Conservation (phyloP, 2,113 vertebrate species). For the Nipponia nippon region DNA sequence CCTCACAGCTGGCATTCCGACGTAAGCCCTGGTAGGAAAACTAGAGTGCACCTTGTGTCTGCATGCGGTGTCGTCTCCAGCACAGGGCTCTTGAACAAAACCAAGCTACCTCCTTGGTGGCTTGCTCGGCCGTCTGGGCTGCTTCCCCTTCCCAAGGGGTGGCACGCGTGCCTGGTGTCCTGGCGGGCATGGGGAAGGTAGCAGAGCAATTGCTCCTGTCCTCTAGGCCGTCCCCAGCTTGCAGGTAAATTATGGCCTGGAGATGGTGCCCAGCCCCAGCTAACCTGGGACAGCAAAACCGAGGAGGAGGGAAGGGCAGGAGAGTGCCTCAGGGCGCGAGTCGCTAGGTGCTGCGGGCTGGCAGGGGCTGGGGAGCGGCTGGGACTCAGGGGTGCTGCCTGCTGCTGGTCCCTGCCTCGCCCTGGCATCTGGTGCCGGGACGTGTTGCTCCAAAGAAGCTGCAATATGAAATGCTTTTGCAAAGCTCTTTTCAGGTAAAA, state of each 20-base stretch:
- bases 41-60: not conserved
- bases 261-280: not conserved
- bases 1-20: constrained; percentile 43
- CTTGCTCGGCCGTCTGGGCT: not conserved
- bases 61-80: not conserved
- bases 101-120: not conserved
- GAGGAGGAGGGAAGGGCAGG: not conserved
- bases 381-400: not conserved
- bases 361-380: not conserved
- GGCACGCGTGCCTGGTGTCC: not conserved
- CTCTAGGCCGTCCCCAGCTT: not conserved
- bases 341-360: rapidly evolving
- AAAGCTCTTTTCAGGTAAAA: not conserved
- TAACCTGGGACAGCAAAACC: not conserved
- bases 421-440: rapidly evolving
- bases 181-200: not conserved
- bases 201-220: not conserved
- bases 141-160: not conserved
- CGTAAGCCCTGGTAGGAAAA: not conserved
- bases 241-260: not conserved
- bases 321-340: not conserved
- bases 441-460: not conserved
- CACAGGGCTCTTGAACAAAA: not conserved
- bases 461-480: not conserved
- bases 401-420: not conserved